Conservation (phyloP, 2,888 invertebrate genomes). For the Metalampra italica region DNA sequence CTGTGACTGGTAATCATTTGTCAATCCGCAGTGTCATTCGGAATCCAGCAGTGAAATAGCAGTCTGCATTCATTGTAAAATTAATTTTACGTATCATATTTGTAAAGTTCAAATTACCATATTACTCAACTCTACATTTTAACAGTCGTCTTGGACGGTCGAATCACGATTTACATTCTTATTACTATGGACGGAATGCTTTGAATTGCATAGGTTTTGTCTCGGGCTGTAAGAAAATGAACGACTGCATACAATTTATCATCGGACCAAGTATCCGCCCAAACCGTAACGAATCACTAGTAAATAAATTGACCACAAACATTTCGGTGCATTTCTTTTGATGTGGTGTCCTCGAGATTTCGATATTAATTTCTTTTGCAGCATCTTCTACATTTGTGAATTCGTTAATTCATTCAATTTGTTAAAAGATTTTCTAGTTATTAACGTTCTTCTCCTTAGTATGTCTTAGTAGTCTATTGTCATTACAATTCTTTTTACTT, state of each 20-base stretch:
- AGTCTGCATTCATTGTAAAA: slow-evolving; percentile 29
- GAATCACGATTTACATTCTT: slow-evolving; percentile 24
- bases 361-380: slow-evolving; percentile 48
- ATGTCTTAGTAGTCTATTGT: too few species aligned
- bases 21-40: slow-evolving; percentile 68
- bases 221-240: slow-evolving; percentile 48
- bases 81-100: slow-evolving; percentile 22
- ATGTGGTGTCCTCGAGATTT: slow-evolving; percentile 39
- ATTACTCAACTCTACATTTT: slow-evolving; percentile 12
- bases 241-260: slow-evolving; percentile 68
- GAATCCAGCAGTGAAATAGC: slow-evolving; percentile 38
- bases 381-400: slow-evolving; percentile 29
- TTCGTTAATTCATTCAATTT: slow-evolving; percentile 27
- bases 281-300: slow-evolving; percentile 71
- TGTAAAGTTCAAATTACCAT: slow-evolving; percentile 44
- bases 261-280: slow-evolving; percentile 74
- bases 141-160: slow-evolving; percentile 12
- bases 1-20: slow-evolving; percentile 69
- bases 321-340: slow-evolving; percentile 65
- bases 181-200: slow-evolving; percentile 25
- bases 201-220: slow-evolving; percentile 20
- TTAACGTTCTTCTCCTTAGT: too few species aligned
- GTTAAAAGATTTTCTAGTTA: too few species aligned
- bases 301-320: slow-evolving; percentile 75
- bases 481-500: too few species aligned